Conservation (phyloP, 2,797 vertebrate species). For the Margarornis squamiger region DNA sequence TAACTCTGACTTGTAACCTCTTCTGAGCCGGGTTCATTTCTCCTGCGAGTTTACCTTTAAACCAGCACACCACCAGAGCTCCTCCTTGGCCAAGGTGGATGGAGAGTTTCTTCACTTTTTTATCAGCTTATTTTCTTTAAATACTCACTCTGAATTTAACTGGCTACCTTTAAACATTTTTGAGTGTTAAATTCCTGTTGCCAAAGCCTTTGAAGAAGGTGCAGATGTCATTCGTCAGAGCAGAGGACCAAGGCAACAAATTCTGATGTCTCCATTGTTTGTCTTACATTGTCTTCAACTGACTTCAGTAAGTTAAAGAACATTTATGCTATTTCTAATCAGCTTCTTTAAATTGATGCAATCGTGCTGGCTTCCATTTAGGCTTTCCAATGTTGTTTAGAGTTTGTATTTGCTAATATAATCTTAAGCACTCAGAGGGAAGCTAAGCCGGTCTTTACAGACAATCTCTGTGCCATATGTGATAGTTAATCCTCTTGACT, state of each 20-base stretch:
- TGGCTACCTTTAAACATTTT: not conserved
- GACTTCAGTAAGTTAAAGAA: not conserved
- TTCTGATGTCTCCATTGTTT: not conserved
- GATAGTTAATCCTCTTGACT: slow-evolving; percentile 24
- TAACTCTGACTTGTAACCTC: too few species aligned
- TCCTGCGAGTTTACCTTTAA: too few species aligned
- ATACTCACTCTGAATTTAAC: not conserved
- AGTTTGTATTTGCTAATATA: not conserved
- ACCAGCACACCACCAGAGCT: not conserved
- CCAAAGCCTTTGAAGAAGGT: not conserved
- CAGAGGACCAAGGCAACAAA: not conserved
- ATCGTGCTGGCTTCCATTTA: accelerated
- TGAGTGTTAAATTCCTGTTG: not conserved
- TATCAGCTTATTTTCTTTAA: not conserved
- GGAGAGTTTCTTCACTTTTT: not conserved
- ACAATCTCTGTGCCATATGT: not conserved
- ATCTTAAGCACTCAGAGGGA: not conserved
- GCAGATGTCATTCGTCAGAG: not conserved
- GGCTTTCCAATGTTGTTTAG: not conserved
- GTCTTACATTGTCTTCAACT: not conserved
- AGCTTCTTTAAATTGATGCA: not conserved
- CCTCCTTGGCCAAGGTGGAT: not conserved
- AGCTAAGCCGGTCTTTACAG: not conserved
- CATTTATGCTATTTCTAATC: not conserved
- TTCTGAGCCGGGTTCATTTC: too few species aligned